Evolutionary conservation across 2,888 invertebrate genomes (phyloP), one percentile per base, ranked within the genome.

Genomic region (Teinopalpus imperialis): DNA sequence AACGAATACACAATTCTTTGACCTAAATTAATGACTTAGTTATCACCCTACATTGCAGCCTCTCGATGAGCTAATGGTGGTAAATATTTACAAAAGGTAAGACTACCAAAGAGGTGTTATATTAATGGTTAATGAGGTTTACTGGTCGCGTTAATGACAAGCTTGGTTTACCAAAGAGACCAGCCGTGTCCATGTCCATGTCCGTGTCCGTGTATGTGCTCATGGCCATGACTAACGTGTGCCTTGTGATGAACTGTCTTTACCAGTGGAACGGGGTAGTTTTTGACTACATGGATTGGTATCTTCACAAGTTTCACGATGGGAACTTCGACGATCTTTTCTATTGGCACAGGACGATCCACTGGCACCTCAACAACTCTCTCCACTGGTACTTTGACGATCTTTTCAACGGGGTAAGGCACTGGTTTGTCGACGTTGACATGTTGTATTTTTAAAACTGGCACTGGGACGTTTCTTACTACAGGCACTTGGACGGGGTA

Each of bases 371-470:
- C 69, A 5, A 91, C 90, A 24, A 90, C 83, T 62, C 74, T 90
- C 61, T 91, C 91, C 1, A 89, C 81, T 32, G 90, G 91, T 5
- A 91, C 81, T 47, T 90, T 88, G 46, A 91, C 89, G 49, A 91
- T 90, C 64, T 90, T 91, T 59, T 91, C 90, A 6, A 91, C 91
- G 8, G 90, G 82, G 61, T 90, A 90, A 1, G 91, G 91, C 16
- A 91, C 91, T 18, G 90, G 90, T 54, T 82, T 91, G 61, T 91
- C 91, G 7, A 91, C 75, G 41, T 89, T 74, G 10, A 90, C 89
- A 2, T 90, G 89, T 51, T 90, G 90, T 34, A 89, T 90, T 59
- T 90, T 81, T 3, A 91, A 88, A 0, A 91, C 82, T 1, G 91
- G 90, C 1, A 91, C 81, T 43, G 91, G 90, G 0, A 91, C 74